phyloP scores from a whole-genome alignment of 2,888 invertebrate genomes.

The Erebia epiphron region DNA sequence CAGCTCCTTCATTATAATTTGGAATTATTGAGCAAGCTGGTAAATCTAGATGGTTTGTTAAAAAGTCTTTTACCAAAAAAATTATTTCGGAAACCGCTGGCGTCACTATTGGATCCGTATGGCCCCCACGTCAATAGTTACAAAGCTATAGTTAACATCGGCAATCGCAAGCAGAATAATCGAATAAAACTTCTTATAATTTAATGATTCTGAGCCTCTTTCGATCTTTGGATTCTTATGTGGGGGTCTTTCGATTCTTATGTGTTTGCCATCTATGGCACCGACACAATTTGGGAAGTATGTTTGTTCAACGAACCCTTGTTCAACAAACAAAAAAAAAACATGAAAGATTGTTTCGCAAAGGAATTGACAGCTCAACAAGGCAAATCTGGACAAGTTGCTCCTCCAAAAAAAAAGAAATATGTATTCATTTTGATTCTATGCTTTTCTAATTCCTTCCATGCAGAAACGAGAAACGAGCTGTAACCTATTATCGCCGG shows the following conservation, averaged over 20 bases:
- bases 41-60: slow-evolving; percentile 28
- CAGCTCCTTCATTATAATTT: not conserved
- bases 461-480: no score
- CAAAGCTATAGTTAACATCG: slow-evolving; percentile 5
- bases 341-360: no score
- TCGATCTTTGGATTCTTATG: no score
- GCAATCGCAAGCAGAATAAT: not conserved
- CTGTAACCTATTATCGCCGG: no score
- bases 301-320: not conserved
- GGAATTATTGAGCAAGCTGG: slow-evolving; percentile 6
- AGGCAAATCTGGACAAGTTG: no score
- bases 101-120: slow-evolving; percentile 23
- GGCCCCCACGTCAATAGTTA: slow-evolving; percentile 3
- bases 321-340: no score
- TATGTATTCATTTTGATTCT: no score
- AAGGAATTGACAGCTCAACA: no score
- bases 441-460: no score
- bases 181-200: not conserved
- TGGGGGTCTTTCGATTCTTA: no score
- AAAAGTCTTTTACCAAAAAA: slow-evolving; percentile 25
- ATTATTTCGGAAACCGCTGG: slow-evolving; percentile 21
- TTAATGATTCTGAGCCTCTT: slow-evolving; percentile 2
- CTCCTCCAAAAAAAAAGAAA: no score
- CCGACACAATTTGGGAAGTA: slow-evolving; percentile 1
- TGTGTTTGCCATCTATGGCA: not conserved